Evolutionary conservation across 1,140 invertebrate genomes (phyloP).

Genomic region (Cydia amplana): DNA sequence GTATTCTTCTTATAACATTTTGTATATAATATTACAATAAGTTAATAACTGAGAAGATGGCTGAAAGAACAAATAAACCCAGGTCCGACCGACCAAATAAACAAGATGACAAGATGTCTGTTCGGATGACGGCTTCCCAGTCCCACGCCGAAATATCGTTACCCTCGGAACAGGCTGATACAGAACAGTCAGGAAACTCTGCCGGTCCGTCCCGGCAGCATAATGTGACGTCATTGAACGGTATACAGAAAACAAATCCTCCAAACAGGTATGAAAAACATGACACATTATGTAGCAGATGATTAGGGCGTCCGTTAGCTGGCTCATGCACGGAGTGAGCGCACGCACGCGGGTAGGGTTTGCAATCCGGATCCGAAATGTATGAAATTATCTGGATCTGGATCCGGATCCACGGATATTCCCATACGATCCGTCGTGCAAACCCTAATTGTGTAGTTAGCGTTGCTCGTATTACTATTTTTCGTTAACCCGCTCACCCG

Average conservation of each 20-base stretch:
- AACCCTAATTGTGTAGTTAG: no score
- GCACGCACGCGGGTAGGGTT: no score
- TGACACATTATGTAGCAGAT: slow-evolving; percentile 96
- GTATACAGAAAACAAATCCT: slow-evolving; percentile 71
- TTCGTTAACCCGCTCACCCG: no score
- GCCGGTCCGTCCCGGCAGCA: slow-evolving; percentile 69
- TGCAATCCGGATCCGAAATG: no score
- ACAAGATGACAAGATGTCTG: slow-evolving; percentile 77
- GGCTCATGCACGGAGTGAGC: no score
- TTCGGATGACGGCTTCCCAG: slow-evolving; percentile 91
- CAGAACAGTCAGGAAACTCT: slow-evolving; percentile 60
- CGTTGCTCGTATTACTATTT: no score
- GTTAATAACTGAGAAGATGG: neutral
- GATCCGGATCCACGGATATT: no score
- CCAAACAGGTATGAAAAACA: slow-evolving; percentile 88
- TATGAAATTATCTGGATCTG: no score
- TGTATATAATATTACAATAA: no score
- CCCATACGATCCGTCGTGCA: no score
- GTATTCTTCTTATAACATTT: no score
- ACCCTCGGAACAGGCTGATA: slow-evolving; percentile 83
- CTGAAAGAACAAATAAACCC: neutral
- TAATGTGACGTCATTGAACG: slow-evolving; percentile 66
- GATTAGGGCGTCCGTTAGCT: slow-evolving; percentile 73
- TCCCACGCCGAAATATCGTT: slow-evolving; percentile 91
- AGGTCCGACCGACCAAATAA: slow-evolving; percentile 41